phyloP scores from a whole-genome alignment of 2,113 vertebrate species.

The Herpetotheres cachinnans region DNA sequence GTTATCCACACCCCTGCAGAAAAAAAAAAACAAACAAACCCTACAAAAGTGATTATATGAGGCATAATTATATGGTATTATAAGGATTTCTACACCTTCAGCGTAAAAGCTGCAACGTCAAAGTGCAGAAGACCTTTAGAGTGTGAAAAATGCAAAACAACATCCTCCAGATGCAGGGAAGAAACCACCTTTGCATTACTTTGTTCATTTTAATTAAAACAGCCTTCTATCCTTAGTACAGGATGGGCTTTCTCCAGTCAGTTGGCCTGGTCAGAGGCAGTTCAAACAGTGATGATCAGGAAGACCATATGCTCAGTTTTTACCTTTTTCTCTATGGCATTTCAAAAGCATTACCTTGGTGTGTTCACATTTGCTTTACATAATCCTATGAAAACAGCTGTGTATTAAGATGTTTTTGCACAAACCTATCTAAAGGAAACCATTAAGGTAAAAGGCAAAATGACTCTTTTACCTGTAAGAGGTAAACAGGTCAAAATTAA shows the following conservation, averaged over 20 bases:
- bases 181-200: not conserved
- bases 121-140: not conserved
- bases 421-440: not conserved
- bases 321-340: not conserved
- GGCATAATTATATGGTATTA: not conserved
- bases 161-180: not conserved
- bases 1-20: not conserved
- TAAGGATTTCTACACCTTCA: not conserved
- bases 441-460: not conserved
- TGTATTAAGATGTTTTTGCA: not conserved
- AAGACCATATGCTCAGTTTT: not conserved
- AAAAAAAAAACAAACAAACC: not conserved
- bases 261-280: not conserved
- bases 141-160: not conserved
- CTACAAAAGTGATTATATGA: not conserved
- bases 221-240: not conserved
- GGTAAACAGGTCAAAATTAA: not conserved
- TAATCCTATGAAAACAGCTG: fast-evolving
- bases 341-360: not conserved
- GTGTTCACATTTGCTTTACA: not conserved
- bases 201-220: not conserved
- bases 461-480: not conserved
- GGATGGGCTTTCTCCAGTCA: not conserved
- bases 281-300: not conserved
- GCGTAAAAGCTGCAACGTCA: not conserved